phyloP scores from a whole-genome alignment of 2,888 invertebrate species.

The Oxyteleia sp. region DNA sequence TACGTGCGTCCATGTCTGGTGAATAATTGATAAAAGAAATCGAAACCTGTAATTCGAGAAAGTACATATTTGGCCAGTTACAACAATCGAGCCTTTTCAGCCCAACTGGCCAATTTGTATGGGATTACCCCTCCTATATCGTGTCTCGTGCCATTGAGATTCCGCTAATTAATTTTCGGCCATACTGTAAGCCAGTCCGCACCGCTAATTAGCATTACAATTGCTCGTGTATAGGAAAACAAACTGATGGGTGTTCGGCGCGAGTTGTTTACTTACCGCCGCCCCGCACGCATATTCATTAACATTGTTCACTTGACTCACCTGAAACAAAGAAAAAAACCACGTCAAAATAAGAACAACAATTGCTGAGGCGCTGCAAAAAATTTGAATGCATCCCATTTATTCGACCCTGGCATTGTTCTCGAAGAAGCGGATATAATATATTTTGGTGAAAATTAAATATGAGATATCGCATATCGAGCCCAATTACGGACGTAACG shows the following conservation, averaged over 20 bases:
- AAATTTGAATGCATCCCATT: conserved; percentile 17
- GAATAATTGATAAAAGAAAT: conserved; percentile 19
- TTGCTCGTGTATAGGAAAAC: conserved; percentile 45
- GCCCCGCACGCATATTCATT: conserved; percentile 52
- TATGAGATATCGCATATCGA: conserved; percentile 26
- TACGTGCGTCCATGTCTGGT: conserved; percentile 3
- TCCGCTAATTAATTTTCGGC: conserved; percentile 75
- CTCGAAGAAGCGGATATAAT: conserved; percentile 25
- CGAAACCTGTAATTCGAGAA: conserved; percentile 50
- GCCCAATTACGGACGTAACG: conserved; percentile 20
- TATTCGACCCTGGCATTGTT: conserved; percentile 30
- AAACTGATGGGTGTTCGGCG: conserved; percentile 30
- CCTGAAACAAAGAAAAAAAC: conserved; percentile 63
- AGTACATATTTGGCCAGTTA: conserved; percentile 36
- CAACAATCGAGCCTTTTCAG: conserved; percentile 51
- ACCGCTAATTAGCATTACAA: conserved; percentile 75
- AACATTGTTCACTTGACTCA: conserved; percentile 56
- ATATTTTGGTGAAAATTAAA: conserved; percentile 23
- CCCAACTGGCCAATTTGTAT: conserved; percentile 76
- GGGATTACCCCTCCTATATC: conserved; percentile 55
- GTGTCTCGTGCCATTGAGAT: conserved; percentile 64
- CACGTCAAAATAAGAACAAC: conserved; percentile 48
- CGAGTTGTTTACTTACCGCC: conserved; percentile 56
- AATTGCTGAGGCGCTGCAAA: conserved; percentile 6
- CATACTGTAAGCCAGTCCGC: conserved; percentile 51